Evolutionary conservation across 2,888 invertebrate species (phyloP).

Genomic region (Nymphalis c-album): DNA sequence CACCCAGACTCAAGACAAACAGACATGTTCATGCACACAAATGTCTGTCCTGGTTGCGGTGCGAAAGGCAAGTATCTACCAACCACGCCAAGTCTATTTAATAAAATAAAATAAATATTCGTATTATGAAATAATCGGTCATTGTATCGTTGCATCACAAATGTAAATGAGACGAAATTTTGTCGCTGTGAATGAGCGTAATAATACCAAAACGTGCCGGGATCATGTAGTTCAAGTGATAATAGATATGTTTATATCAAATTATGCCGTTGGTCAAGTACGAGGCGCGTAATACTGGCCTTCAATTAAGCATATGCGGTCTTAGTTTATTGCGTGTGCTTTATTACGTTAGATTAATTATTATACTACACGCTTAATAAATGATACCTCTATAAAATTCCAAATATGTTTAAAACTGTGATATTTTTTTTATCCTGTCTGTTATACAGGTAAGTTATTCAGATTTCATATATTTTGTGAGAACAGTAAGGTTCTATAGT

Average conservation of each 20-base stretch:
- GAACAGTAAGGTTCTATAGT: neutral
- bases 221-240: slow-evolving; percentile 68
- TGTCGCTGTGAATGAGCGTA: slow-evolving; percentile 25
- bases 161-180: no score
- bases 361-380: neutral
- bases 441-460: slow-evolving; percentile 25
- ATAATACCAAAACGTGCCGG: slow-evolving; percentile 38
- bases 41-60: no score
- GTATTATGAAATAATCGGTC: no score
- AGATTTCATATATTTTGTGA: neutral
- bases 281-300: slow-evolving; percentile 11
- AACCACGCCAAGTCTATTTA: no score
- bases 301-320: slow-evolving; percentile 6
- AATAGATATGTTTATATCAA: slow-evolving; percentile 37
- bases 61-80: no score
- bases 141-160: no score
- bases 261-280: slow-evolving; percentile 12
- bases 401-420: slow-evolving; percentile 32
- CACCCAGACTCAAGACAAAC: no score
- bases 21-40: no score
- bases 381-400: neutral
- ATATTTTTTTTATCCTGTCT: slow-evolving; percentile 44
- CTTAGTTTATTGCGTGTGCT: slow-evolving; percentile 1
- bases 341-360: neutral
- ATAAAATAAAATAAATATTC: no score